Evolutionary conservation across 1,140 invertebrate species (phyloP).

Genomic region (Harpegnathos saltator): DNA sequence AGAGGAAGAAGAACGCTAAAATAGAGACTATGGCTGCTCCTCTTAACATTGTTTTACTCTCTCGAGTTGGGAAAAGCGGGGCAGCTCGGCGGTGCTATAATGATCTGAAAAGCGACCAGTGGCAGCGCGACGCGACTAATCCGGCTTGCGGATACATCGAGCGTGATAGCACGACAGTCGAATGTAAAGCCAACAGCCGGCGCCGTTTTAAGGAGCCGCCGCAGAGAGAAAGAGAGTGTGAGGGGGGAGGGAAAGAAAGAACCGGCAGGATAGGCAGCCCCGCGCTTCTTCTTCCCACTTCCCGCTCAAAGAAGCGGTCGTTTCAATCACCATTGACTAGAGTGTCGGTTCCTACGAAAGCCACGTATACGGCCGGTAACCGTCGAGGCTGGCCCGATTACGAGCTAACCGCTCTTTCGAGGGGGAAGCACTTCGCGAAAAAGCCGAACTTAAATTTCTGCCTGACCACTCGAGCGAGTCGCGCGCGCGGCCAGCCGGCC

Average conservation of each 20-base stretch:
- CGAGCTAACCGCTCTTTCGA: constrained; percentile 29
- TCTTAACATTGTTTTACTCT: not conserved
- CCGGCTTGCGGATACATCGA: not conserved
- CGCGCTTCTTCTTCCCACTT: constrained; percentile 41
- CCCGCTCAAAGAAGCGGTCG: constrained; percentile 49
- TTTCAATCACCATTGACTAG: constrained; percentile 58
- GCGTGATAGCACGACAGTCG: not conserved
- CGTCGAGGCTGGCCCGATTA: constrained; percentile 37
- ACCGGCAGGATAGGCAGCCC: not conserved
- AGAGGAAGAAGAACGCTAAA: too few species aligned
- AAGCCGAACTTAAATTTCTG: constrained; percentile 75
- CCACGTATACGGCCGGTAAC: constrained; percentile 55
- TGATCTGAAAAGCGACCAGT: not conserved
- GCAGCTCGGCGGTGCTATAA: not conserved
- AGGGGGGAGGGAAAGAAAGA: too few species aligned
- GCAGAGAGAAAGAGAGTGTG: too few species aligned
- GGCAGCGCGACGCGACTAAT: not conserved
- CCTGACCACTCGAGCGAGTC: constrained; percentile 64
- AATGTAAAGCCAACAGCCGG: not conserved
- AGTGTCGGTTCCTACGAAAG: constrained; percentile 66
- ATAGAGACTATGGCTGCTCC: not conserved
- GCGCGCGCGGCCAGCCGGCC: constrained; percentile 4
- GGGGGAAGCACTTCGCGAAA: constrained; percentile 51
- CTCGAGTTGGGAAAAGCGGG: not conserved
- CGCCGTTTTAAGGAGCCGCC: constrained; percentile 15